A percentile compares a stretch with the other conserved stretches of the same genome.
Evolutionary conservation across 2,888 invertebrate genomes (phyloP).

Genomic region (Chymomyza amoena): DNA sequence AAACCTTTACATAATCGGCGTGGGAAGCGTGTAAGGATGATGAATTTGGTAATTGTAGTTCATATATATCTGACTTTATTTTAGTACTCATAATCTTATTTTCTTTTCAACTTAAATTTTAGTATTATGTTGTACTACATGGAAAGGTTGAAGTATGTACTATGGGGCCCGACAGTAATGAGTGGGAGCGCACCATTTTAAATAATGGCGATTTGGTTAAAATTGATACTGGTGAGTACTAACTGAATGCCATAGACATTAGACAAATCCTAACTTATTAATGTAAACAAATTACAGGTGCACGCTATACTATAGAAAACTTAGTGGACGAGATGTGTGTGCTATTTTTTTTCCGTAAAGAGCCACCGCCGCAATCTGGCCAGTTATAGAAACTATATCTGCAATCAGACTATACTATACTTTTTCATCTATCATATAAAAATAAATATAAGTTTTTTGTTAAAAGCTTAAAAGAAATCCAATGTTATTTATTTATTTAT

Average conservation of each 20-base stretch:
- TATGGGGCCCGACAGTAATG: background rate
- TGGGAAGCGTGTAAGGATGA: slow-evolving; percentile 46
- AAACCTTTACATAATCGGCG: slow-evolving; percentile 54
- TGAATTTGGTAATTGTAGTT: slow-evolving; percentile 39
- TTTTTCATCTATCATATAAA: too few relatives aligned
- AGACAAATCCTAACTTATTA: background rate
- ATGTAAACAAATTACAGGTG: background rate
- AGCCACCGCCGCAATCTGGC: background rate
- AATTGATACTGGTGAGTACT: slow-evolving; percentile 48
- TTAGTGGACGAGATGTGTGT: background rate
- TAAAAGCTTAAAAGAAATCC: too few relatives aligned
- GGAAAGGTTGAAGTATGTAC: slow-evolving; percentile 54
- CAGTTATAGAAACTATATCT: background rate
- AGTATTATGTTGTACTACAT: slow-evolving; percentile 55
- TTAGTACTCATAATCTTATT: background rate
- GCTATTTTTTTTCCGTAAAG: background rate
- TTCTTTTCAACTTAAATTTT: background rate
- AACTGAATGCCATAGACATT: background rate
- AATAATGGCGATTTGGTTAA: slow-evolving; percentile 55
- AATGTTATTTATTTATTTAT: too few relatives aligned
- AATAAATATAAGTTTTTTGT: too few relatives aligned
- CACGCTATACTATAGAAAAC: slow-evolving; percentile 28
- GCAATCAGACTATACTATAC: background rate
- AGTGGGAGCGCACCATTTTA: slow-evolving; percentile 26
- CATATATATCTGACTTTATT: background rate